Conservation (phyloP, 1,140 invertebrate species). For the Dendrolimus punctatus region DNA sequence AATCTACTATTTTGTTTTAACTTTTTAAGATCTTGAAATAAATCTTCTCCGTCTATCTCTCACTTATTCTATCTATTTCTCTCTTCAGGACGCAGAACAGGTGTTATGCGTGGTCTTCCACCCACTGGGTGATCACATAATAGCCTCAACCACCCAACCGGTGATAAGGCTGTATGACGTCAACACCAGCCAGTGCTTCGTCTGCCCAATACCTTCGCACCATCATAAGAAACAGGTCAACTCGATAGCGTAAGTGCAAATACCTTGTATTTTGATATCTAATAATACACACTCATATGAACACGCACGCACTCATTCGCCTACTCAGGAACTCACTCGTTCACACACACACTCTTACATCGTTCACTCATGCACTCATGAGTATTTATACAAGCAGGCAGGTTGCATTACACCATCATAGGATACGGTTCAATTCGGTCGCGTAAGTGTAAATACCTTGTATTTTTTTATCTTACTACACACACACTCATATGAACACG, state of each 20-base stretch:
- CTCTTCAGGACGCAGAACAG: slow-evolving; percentile 86
- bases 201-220: slow-evolving; percentile 90
- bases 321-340: too few relatives aligned
- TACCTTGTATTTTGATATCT: too few relatives aligned
- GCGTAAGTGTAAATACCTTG: slow-evolving; percentile 72
- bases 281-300: too few relatives aligned
- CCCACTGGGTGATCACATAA: slow-evolving; percentile 94
- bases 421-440: slow-evolving; percentile 86
- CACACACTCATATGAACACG: too few relatives aligned
- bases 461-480: too few relatives aligned
- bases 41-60: too few relatives aligned
- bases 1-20: background rate
- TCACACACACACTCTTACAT: too few relatives aligned
- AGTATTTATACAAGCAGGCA: too few relatives aligned
- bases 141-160: slow-evolving; percentile 95
- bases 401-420: slow-evolving; percentile 96
- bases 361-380: too few relatives aligned
- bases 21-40: background rate
- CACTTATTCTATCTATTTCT: background rate
- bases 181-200: slow-evolving; percentile 96
- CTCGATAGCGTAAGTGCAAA: slow-evolving; percentile 79
- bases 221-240: slow-evolving; percentile 93
- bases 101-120: slow-evolving; percentile 94
- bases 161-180: slow-evolving; percentile 95
- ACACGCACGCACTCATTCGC: too few relatives aligned